Evolutionary conservation across 1,140 invertebrate genomes (phyloP).

Genomic region (Temnothorax curvispinosus): DNA sequence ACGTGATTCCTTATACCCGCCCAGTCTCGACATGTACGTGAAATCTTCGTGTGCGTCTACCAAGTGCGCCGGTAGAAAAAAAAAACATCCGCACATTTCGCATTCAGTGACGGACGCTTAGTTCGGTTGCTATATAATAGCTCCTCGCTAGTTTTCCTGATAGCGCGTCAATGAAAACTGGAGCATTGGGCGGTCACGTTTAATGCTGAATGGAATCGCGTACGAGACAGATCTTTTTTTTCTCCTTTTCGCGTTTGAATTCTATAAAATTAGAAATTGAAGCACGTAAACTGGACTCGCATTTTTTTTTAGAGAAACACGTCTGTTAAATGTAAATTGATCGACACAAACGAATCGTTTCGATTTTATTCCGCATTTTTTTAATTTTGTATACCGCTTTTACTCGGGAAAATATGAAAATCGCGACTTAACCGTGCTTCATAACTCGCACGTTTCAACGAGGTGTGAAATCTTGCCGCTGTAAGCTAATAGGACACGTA

Average conservation of each 20-base stretch:
- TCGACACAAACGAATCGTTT: not conserved
- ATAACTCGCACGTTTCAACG: not conserved
- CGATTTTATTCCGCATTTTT: not conserved
- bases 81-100: slow-evolving; percentile 15
- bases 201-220: not conserved
- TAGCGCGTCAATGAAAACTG: slow-evolving; percentile 41
- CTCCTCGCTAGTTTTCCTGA: slow-evolving; percentile 8
- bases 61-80: not conserved
- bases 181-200: not conserved
- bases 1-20: slow-evolving; percentile 15
- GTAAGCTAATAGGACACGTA: not conserved
- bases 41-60: not conserved
- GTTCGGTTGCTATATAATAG: not conserved
- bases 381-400: not conserved
- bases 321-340: not conserved
- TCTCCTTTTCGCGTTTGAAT: not conserved
- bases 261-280: not conserved
- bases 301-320: not conserved
- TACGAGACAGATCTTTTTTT: not conserved
- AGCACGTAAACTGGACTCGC: not conserved
- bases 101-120: not conserved
- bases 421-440: not conserved
- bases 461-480: slow-evolving; percentile 8
- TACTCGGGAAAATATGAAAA: not conserved
- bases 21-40: not conserved